A percentile compares a stretch with the other conserved stretches of the same genome.
Conservation (phyloP, 1,140 invertebrate species). For the Eumeta japonica region DNA sequence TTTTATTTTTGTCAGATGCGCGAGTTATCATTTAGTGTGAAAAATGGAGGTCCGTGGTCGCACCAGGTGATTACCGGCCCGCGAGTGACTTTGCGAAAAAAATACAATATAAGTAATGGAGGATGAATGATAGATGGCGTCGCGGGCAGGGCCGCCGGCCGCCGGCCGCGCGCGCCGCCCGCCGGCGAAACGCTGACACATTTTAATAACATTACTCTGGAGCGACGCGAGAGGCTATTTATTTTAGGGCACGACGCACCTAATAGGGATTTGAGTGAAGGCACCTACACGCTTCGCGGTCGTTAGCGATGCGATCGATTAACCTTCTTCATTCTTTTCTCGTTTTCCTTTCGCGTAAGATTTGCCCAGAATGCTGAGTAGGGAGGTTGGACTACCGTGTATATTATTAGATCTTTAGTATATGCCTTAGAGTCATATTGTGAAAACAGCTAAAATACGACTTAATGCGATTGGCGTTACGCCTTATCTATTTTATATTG, state of each 20-base stretch:
- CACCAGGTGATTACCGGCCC: constrained; percentile 57
- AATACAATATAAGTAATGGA: constrained; percentile 58
- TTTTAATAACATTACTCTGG: constrained; percentile 54
- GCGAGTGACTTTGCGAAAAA: constrained; percentile 56
- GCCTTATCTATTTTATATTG: too few relatives aligned
- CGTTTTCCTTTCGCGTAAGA: too few relatives aligned
- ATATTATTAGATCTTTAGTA: too few relatives aligned
- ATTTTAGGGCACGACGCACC: constrained; percentile 44
- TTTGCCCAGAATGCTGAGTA: too few relatives aligned
- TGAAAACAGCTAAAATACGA: too few relatives aligned
- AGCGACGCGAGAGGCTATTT: constrained; percentile 47
- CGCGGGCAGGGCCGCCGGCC: constrained; percentile 21
- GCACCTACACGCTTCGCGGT: constrained; percentile 38
- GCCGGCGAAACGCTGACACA: constrained; percentile 51
- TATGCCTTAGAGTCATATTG: too few relatives aligned
- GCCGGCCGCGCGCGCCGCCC: constrained; percentile 16
- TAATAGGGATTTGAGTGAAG: constrained; percentile 50
- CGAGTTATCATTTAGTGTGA: constrained; percentile 56
- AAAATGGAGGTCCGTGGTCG: constrained; percentile 50
- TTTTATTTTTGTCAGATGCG: constrained; percentile 55
- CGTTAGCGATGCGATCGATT: constrained; percentile 39
- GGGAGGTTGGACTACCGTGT: too few relatives aligned
- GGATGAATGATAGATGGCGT: constrained; percentile 55
- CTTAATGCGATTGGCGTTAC: too few relatives aligned
- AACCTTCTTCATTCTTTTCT: constrained; percentile 40